Evolutionary conservation across 2,797 vertebrate species (phyloP).

Genomic region (Diceros bicornis): DNA sequence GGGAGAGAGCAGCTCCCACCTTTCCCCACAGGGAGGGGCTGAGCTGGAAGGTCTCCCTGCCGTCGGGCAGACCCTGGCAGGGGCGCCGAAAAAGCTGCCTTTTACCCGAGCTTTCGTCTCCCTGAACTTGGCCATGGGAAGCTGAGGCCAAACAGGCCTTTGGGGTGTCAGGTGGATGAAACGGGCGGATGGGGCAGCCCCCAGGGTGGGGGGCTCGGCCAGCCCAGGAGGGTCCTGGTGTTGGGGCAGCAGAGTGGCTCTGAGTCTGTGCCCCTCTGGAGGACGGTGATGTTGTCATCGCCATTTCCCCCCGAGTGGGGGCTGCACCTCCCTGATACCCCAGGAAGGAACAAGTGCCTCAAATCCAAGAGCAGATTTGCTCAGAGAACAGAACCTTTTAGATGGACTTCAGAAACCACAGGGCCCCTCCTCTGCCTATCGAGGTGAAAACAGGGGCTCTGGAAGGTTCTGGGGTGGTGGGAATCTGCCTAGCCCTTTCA

Average conservation of each 20-base stretch:
- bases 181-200: fast-evolving
- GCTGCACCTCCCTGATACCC: fast-evolving
- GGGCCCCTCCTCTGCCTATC: neutral
- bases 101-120: neutral
- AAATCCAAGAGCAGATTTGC: no score
- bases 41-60: neutral
- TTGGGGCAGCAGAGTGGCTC: no score
- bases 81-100: fast-evolving
- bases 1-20: fast-evolving
- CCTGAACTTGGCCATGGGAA: fast-evolving
- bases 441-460: fast-evolving
- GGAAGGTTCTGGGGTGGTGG: neutral
- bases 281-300: neutral
- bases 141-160: neutral
- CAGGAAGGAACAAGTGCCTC: no score
- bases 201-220: fast-evolving
- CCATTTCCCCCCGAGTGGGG: neutral
- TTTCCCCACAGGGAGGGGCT: neutral
- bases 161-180: neutral
- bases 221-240: fast-evolving
- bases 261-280: neutral
- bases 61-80: no score
- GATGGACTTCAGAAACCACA: neutral
- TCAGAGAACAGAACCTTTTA: neutral
- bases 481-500: fast-evolving